Evolutionary conservation across 2,888 invertebrate species (phyloP), one percentile per base, ranked within the genome.

Genomic region (Epistrophella euchroma): DNA sequence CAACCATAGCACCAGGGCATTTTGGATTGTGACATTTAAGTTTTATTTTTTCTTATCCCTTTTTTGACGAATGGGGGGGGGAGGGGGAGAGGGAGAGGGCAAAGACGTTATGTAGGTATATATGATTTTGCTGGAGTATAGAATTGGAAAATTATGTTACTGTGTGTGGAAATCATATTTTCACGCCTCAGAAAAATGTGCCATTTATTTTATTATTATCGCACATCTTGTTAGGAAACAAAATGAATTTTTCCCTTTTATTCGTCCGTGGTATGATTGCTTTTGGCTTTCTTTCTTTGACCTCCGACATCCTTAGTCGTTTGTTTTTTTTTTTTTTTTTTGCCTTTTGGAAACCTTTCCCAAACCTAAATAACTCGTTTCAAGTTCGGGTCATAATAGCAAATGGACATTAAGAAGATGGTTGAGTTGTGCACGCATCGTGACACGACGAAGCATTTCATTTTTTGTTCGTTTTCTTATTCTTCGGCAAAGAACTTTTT

Each of bases 161-260:
- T 81, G 81, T 68, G 68, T 73, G 68, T 73, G 81, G 77, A 86
- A 85, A 86, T 81, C 85, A 81, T 86, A 81, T 86, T 86, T 86
- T 86, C 85, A 86, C 85, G 85, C 85, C 72, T 86, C 68, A 73
- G 73, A 68, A 81, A 81, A 81, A 70, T 77, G 85, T 86, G 77
- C 43, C 81, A 81, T 86, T 81, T 81, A 81, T 86, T 86, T 86
- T 86, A 86, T 86, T 86, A 86, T 81, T 86, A 86, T 86, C 81
- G 85, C 85, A 86, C 85, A 81, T 81, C 77, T 81, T 86, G 85
- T 81, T 81, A 81, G 43, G 73, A 40, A 73, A 81, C 81, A 76
- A 81, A 86, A 86, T 86, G 85, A 86, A 86, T 86, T 86, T 72
- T 60, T 37, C 52, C 60, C 45, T 58, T 43, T 47, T 32, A 70